Base-by-base conservation (phyloP, 2,888 invertebrate species). In the Drosophila meridionalis region DNA sequence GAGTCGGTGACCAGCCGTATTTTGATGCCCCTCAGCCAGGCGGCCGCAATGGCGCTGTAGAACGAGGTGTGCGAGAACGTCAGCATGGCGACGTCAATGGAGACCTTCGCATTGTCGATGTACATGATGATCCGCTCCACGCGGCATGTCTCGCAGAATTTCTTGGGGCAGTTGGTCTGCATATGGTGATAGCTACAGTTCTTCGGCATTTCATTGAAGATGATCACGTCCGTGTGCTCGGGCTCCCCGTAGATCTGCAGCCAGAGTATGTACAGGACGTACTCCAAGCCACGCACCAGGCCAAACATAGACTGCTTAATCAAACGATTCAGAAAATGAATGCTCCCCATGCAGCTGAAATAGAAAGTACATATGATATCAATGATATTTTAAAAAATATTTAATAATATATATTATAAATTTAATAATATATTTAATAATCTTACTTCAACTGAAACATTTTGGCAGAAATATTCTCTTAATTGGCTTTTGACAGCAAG, bases 1-100 rank as follows among this genome's bases (percentile, higher is more conserved):
- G 47, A 47, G 63, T 64, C 63, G 61, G 61, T 48, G 8, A 64
- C 14, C 30, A 32, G 26, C 1, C 63, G 61, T 7, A 59, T 4
- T 0, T 38, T n/a, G 3, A 64, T 38, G 45, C 63, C 63, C 4
- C 47, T 36, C 3, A 9, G 11, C 32, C 6, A 0, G 11, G 61
- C 61, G 7, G 8, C 14, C 0, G 5, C 11, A 14, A 64, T 8
- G 11, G 63, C 63, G 14, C 12, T 3, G 38, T 30, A 64, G 26
- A 60, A 12, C 5, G 11, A 0, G 2, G 0, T 3, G 26, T 61
- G 32, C 26, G 64, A 61, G 14, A 64, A 8, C 2, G 38, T 64
- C 26, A 48, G 30, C 3, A 30, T 36, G 3, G 61, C 63, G 14
- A 64, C 40, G 38, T 64, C 63, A 14, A 64, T 32, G 11, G 63